phyloP scores from a whole-genome alignment of 2,797 vertebrate species.

The Pristis pectinata region DNA sequence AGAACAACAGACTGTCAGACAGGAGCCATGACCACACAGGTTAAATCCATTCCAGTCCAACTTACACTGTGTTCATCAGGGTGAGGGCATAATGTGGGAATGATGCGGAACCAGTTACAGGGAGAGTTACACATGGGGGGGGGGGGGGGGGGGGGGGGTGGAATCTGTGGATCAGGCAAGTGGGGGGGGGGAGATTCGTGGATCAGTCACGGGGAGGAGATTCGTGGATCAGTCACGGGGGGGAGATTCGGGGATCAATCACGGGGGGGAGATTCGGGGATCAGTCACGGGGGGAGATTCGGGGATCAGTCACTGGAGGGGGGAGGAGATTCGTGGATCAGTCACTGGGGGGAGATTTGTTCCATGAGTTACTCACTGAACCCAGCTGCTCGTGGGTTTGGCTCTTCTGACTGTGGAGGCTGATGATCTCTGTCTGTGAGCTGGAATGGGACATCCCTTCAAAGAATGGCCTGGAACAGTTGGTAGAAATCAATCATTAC shows the following conservation, averaged over 20 bases:
- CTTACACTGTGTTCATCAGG: neutral
- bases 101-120: neutral
- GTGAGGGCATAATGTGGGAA: neutral
- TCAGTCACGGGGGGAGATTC: neutral
- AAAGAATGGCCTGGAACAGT: constrained; percentile 81
- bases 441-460: constrained; percentile 98
- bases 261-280: too few species aligned
- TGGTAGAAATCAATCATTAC: neutral
- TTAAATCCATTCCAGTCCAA: neutral
- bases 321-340: neutral
- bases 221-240: too few species aligned
- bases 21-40: neutral
- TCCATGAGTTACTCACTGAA: constrained; percentile 64
- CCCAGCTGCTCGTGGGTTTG: constrained; percentile 80
- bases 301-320: too few species aligned
- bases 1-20: too few species aligned
- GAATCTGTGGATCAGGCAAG: neutral
- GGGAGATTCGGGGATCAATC: neutral
- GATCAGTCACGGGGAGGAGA: neutral
- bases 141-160: neutral
- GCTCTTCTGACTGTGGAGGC: constrained; percentile 94
- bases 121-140: too few species aligned
- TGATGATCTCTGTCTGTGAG: constrained; percentile 97
- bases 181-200: neutral
- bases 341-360: neutral